phyloP scores from a whole-genome alignment of 1,140 invertebrate genomes.

The Agraylea sexmaculata region DNA sequence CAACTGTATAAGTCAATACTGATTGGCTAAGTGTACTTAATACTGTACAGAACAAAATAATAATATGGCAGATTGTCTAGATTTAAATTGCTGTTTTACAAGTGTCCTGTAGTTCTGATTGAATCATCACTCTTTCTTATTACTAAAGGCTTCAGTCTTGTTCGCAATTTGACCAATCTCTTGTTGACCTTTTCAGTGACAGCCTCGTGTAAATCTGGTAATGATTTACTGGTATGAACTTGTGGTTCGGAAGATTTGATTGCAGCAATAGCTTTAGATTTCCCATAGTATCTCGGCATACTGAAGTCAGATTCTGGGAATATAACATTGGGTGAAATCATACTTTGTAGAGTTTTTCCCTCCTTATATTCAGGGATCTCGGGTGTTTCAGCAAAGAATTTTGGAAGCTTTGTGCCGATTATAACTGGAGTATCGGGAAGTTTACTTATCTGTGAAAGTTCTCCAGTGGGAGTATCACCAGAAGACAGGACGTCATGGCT shows the following conservation, averaged over 20 bases:
- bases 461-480: slow-evolving; percentile 19
- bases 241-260: slow-evolving; percentile 22
- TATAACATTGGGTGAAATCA: slow-evolving; percentile 31
- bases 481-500: slow-evolving; percentile 7
- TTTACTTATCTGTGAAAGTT: slow-evolving; percentile 29
- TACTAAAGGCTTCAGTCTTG: slow-evolving; percentile 35
- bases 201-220: slow-evolving; percentile 36
- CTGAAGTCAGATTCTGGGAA: slow-evolving; percentile 34
- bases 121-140: slow-evolving; percentile 35
- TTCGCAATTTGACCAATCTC: slow-evolving; percentile 32
- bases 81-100: too few relatives aligned
- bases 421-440: slow-evolving; percentile 39
- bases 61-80: too few relatives aligned
- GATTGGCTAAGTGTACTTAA: too few relatives aligned
- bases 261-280: slow-evolving; percentile 14
- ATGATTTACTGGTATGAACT: slow-evolving; percentile 36
- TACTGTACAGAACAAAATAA: too few relatives aligned
- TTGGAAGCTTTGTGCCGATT: slow-evolving; percentile 35
- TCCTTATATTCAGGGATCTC: slow-evolving; percentile 32
- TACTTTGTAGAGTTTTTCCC: slow-evolving; percentile 34
- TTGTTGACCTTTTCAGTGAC: slow-evolving; percentile 31
- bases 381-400: slow-evolving; percentile 37
- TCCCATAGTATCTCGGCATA: slow-evolving; percentile 38
- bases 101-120: slow-evolving; percentile 5
- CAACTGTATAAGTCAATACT: too few relatives aligned